Percentiles rank a stretch among this genome's conserved stretches.
Conservation (phyloP, 1,140 invertebrate genomes). For the Drosophila ambigua region DNA sequence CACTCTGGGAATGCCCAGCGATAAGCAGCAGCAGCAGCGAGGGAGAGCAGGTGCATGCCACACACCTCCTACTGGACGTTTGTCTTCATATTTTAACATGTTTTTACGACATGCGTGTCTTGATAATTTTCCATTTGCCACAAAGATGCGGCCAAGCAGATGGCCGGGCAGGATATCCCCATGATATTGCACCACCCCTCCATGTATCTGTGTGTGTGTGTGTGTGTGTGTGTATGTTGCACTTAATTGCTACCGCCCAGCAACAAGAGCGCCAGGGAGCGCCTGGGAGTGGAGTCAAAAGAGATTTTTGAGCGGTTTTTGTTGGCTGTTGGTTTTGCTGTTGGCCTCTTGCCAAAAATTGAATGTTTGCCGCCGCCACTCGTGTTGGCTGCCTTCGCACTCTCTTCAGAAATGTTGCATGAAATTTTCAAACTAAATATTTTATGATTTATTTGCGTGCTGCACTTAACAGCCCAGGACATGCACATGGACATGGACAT, state of each 20-base stretch:
- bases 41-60: background rate
- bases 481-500: conserved; percentile 17
- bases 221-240: conserved; percentile 11
- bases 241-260: conserved; percentile 24
- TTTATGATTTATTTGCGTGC: conserved; percentile 64
- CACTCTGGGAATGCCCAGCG: background rate
- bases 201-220: background rate
- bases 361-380: conserved; percentile 23
- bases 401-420: conserved; percentile 32
- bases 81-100: conserved; percentile 23
- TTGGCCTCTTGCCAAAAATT: conserved; percentile 20
- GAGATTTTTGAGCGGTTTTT: conserved; percentile 22
- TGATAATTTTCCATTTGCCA: conserved; percentile 32
- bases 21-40: background rate
- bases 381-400: background rate
- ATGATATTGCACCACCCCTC: background rate
- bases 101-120: conserved; percentile 19
- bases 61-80: background rate
- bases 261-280: background rate
- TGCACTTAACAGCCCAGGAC: conserved; percentile 56
- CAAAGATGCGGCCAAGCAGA: conserved; percentile 22
- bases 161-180: no score
- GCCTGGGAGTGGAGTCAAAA: background rate
- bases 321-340: background rate
- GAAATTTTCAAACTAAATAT: conserved; percentile 57